Evolutionary conservation across 2,888 invertebrate species (phyloP), one percentile per base, ranked within the genome.

Genomic region (Chirona hameri): DNA sequence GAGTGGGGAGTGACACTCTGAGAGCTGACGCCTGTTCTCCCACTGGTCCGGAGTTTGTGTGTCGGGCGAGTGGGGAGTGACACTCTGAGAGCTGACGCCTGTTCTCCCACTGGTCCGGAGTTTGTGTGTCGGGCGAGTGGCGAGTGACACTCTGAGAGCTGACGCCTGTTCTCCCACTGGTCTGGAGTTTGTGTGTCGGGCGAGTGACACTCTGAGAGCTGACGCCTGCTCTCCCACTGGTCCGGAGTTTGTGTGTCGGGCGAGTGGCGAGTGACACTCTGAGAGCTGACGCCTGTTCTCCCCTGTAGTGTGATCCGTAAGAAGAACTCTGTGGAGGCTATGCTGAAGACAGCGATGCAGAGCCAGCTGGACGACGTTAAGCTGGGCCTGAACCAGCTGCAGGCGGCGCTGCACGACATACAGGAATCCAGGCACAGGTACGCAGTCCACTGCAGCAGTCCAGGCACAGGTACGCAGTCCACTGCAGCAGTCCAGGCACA

Each of bases 261-360:
- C n/a, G 21, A 3, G 0, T 21, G 24, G 60, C 1, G 9, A 21
- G 15, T 60, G 60, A 24, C 15, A 24, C 24, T 24, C 24, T 24
- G 9, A 4, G 9, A 9, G 2, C 21, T 60, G 21, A 24, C 9
- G 7, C 24, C 21, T 9, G 2, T 60, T 2, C 60, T 9, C 29
- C 15, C 60, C 84, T 83, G 83, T 84, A 65, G 79, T 86, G 92
- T 93, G 84, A 91, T 91, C 18, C 90, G 94, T 83, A 94, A 94
- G 86, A 94, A 96, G 90, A 94, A 94, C 0, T 96, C 97, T 7
- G 95, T 97, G 15, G 97, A 98, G 88, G 96, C 96, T 0, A 94
- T 96, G 91, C 88, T 99, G 39, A 98, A 99, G 89, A 97, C 98
- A n/a, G 98, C 98, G 0, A 96, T 99, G 90, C 98, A 99, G 88